These are phyloP conservation scores for Eilema caniola DNA, from an alignment of 2,888 invertebrate species.

Conservation along the genomic window DNA sequence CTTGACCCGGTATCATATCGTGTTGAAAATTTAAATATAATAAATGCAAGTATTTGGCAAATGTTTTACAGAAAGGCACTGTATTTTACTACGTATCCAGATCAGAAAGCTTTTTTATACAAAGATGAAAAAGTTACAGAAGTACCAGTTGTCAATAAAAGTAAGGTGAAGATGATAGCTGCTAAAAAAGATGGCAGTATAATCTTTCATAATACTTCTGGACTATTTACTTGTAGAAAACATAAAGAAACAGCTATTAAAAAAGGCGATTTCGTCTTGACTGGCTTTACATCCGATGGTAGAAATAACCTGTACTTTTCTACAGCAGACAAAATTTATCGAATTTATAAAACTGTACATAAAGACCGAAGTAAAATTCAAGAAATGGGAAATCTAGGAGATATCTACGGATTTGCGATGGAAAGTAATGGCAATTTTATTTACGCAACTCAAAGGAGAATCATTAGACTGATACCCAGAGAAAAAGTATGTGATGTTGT, in stretches of 20 bases:
- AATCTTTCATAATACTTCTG: conserved; percentile 9
- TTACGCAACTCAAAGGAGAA: neutral
- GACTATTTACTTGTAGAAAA: neutral
- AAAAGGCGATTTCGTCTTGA: neutral
- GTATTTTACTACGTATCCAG: neutral
- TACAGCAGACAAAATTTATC: neutral
- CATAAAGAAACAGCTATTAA: neutral
- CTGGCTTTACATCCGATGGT: neutral
- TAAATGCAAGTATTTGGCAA: neutral
- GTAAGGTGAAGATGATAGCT: conserved; percentile 2
- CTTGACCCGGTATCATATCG: neutral
- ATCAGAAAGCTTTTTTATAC: neutral
- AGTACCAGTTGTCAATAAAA: neutral
- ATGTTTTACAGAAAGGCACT: neutral
- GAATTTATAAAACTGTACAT: neutral
- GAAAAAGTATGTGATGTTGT: neutral
- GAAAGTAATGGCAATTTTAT: neutral
- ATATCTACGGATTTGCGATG: neutral
- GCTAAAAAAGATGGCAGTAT: neutral
- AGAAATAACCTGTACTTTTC: neutral
- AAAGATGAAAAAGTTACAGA: neutral
- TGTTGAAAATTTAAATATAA: neutral
- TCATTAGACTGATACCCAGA: conserved; percentile 5
- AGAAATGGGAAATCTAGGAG: neutral
- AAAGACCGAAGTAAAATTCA: neutral